Conservation (phyloP, 1,140 invertebrate species). For the Sycophila sp. region DNA sequence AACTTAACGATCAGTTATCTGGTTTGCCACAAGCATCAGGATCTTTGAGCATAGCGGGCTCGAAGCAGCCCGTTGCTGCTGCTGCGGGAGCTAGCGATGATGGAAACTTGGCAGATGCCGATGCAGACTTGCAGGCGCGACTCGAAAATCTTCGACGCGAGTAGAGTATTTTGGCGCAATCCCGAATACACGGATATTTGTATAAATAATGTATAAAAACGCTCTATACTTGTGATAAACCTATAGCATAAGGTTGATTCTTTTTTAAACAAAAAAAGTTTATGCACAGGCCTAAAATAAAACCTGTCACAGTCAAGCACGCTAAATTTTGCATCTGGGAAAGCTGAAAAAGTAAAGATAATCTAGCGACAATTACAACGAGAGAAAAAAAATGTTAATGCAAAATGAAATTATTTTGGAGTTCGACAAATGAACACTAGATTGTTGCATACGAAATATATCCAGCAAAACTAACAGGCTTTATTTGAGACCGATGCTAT, state of each 20-base stretch:
- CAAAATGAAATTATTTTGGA: no score
- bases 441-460: neutral
- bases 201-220: constrained; percentile 45
- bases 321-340: neutral
- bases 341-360: no score
- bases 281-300: constrained; percentile 1
- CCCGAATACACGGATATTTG: constrained; percentile 19
- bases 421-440: no score
- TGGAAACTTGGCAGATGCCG: constrained; percentile 81
- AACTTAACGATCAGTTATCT: constrained; percentile 89
- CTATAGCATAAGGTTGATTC: constrained; percentile 34
- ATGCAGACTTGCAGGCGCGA: constrained; percentile 94
- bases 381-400: neutral
- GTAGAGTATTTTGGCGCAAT: constrained; percentile 65
- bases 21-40: constrained; percentile 79
- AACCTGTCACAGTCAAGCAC: neutral
- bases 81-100: constrained; percentile 66
- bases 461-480: constrained; percentile 13
- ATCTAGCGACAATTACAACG: no score
- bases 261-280: constrained; percentile 22
- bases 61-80: constrained; percentile 69
- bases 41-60: constrained; percentile 57
- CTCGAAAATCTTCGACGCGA: constrained; percentile 93
- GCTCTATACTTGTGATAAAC: constrained; percentile 41
- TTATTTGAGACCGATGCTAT: constrained; percentile 9